A percentile compares a stretch with the other conserved stretches of the same genome.
Evolutionary conservation across 2,888 invertebrate species (phyloP).

Genomic region (Diloba caeruleocephala): DNA sequence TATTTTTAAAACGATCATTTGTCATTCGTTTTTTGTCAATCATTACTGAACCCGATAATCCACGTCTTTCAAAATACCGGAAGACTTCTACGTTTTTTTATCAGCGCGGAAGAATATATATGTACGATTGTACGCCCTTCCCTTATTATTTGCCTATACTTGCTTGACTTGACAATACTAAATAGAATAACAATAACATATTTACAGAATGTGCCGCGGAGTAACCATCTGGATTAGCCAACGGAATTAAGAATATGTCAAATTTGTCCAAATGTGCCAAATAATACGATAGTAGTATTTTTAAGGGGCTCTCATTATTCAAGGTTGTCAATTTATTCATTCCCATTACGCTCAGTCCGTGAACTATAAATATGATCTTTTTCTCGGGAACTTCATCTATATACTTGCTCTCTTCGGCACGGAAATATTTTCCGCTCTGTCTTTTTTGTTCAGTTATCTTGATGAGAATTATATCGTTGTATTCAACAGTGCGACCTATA

Average conservation of each 20-base stretch:
- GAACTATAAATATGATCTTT: slow-evolving; percentile 80
- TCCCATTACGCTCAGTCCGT: slow-evolving; percentile 74
- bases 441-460: slow-evolving; percentile 58
- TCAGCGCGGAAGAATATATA: no score
- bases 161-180: no score
- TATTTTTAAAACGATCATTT: no score
- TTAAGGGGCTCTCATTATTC: slow-evolving; percentile 35
- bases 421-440: slow-evolving; percentile 48
- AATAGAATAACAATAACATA: no score
- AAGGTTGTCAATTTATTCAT: slow-evolving; percentile 15
- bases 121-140: no score
- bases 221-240: slow-evolving; percentile 81
- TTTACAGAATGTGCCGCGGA: slow-evolving; percentile 14
- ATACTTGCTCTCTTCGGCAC: slow-evolving; percentile 68
- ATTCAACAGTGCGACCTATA: slow-evolving; percentile 71
- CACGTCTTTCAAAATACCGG: no score
- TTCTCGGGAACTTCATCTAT: slow-evolving; percentile 70
- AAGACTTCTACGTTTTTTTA: no score
- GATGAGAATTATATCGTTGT: slow-evolving; percentile 73
- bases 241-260: slow-evolving; percentile 78
- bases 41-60: no score
- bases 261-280: slow-evolving; percentile 73
- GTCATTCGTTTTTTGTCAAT: no score
- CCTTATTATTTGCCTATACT: no score
- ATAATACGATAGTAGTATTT: slow-evolving; percentile 66